These are phyloP conservation scores for Craterocephalus amniculus DNA, from an alignment of 2,797 vertebrate genomes.

Conservation along the genomic window DNA sequence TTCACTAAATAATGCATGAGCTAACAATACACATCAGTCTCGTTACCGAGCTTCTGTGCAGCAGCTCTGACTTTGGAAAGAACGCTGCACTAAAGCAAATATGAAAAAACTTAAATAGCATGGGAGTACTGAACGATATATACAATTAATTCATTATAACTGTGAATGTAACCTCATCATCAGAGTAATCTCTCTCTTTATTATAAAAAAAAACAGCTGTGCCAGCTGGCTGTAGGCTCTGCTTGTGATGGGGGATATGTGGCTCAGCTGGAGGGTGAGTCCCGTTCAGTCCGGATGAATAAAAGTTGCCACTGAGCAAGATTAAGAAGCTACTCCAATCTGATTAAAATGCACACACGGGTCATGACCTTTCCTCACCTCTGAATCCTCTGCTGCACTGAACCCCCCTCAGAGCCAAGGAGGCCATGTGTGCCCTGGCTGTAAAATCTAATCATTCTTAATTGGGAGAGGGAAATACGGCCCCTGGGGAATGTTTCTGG, in stretches of 20 bases:
- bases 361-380: conserved; percentile 62
- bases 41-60: conserved; percentile 18
- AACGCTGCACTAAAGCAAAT: conserved; percentile 17
- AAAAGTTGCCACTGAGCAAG: conserved; percentile 46
- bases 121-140: conserved; percentile 12
- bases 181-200: conserved; percentile 26
- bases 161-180: conserved; percentile 8
- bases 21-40: conserved; percentile 42
- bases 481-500: conserved; percentile 36
- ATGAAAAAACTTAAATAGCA: neutral
- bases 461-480: conserved; percentile 1
- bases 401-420: conserved; percentile 26
- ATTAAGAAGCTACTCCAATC: conserved; percentile 61
- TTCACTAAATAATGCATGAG: conserved; percentile 68
- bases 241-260: conserved; percentile 48
- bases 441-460: conserved; percentile 39
- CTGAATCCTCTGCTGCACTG: conserved; percentile 27
- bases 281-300: conserved; percentile 52
- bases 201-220: neutral
- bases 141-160: conserved; percentile 11
- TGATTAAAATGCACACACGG: conserved; percentile 65
- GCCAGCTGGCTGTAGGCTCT: conserved; percentile 58
- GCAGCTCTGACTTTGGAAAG: conserved; percentile 16
- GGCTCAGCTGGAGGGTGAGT: conserved; percentile 69
- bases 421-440: conserved; percentile 8